Evolutionary conservation across 1,140 invertebrate species (phyloP).

Genomic region (Conus betulinus): DNA sequence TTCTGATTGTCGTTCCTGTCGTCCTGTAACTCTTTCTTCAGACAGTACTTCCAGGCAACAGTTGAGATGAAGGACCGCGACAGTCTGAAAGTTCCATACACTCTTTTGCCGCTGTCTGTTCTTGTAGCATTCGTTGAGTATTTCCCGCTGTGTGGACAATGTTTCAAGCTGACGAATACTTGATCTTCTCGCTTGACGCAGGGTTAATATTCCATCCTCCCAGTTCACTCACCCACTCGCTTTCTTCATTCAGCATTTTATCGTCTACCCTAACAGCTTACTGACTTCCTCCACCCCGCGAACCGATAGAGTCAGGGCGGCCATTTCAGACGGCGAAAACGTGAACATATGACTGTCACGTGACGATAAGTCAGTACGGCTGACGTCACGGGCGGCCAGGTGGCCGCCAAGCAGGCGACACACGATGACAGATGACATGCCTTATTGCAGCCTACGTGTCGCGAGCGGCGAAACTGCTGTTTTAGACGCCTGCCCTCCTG

Average conservation of each 20-base stretch:
- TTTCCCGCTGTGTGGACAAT: too few relatives aligned
- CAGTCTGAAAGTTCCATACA: too few relatives aligned
- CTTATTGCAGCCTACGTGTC: neutral
- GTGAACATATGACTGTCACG: neutral
- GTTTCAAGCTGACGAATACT: too few relatives aligned
- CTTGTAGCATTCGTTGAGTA: too few relatives aligned
- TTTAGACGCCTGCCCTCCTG: neutral
- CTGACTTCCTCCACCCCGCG: neutral
- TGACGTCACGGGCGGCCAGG: slow-evolving; percentile 2
- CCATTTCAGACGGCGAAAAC: neutral
- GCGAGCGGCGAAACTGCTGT: neutral
- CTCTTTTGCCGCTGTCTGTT: too few relatives aligned
- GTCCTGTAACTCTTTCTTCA: too few relatives aligned
- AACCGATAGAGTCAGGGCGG: neutral
- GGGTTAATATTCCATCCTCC: neutral
- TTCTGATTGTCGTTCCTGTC: too few relatives aligned
- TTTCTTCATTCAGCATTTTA: neutral
- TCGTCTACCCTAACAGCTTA: neutral
- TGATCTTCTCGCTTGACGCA: too few relatives aligned
- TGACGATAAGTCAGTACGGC: neutral
- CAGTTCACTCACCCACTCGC: neutral
- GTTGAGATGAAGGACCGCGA: too few relatives aligned
- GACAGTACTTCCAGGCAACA: too few relatives aligned
- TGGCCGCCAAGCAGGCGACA: slow-evolving; percentile 7
- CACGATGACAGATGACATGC: neutral